phyloP scores from a whole-genome alignment of 2,888 invertebrate genomes.

The Andrena camellia region DNA sequence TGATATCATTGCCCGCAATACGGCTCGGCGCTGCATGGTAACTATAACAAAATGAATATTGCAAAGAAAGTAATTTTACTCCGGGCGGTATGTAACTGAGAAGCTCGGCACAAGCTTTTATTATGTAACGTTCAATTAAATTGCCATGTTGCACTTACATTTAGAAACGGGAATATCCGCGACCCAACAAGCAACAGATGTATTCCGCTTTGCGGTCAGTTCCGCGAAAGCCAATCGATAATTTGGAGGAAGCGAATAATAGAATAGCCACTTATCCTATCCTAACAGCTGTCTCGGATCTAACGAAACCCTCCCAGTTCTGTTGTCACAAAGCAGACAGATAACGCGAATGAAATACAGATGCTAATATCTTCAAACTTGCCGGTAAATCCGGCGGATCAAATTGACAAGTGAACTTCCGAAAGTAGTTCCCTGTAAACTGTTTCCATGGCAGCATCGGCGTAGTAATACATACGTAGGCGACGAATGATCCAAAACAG shows the following conservation, averaged over 20 bases:
- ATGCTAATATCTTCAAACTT: constrained; percentile 67
- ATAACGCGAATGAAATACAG: constrained; percentile 16
- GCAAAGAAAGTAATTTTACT: not conserved
- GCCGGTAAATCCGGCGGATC: constrained; percentile 73
- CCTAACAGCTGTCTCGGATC: not conserved
- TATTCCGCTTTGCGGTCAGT: constrained; percentile 55
- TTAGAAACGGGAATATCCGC: constrained; percentile 54
- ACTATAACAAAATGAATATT: constrained; percentile 29
- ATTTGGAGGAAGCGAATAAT: constrained; percentile 48
- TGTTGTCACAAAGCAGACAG: constrained; percentile 1
- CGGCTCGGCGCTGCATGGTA: constrained; percentile 24
- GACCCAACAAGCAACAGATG: constrained; percentile 56
- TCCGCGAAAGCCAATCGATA: constrained; percentile 63
- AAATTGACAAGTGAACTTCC: constrained; percentile 77
- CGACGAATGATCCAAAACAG: constrained; percentile 29
- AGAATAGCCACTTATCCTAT: constrained; percentile 19
- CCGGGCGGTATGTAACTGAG: not conserved
- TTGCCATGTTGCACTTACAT: constrained; percentile 74
- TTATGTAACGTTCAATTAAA: constrained; percentile 16
- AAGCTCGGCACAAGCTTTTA: not conserved
- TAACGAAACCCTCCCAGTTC: not conserved
- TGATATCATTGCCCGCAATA: constrained; percentile 40
- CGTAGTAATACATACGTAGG: constrained; percentile 63
- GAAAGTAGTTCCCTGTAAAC: constrained; percentile 80
- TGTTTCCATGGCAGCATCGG: constrained; percentile 77